Evolutionary conservation across 2,888 invertebrate genomes (phyloP).

Genomic region (Perizoma flavofasciatum): DNA sequence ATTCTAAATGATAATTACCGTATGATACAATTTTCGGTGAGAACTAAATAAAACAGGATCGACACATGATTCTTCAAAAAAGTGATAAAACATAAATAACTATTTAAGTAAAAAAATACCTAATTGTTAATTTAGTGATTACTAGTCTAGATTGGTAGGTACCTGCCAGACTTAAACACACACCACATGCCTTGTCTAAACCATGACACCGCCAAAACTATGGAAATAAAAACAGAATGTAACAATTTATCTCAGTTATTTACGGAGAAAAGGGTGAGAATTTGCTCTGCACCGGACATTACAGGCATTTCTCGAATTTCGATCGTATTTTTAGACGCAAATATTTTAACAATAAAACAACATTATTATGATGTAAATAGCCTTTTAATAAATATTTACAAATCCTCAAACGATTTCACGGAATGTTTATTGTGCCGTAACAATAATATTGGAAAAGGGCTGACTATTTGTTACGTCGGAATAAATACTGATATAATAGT

Average conservation of each 20-base stretch:
- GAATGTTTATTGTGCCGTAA: constrained; percentile 33
- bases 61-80: constrained; percentile 6
- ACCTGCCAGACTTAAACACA: constrained; percentile 5
- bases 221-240: too few relatives aligned
- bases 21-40: too few relatives aligned
- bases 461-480: constrained; percentile 29
- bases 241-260: not conserved
- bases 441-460: constrained; percentile 22
- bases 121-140: constrained; percentile 34
- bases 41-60: too few relatives aligned
- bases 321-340: constrained; percentile 60
- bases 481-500: constrained; percentile 33
- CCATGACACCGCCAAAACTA: not conserved
- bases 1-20: too few relatives aligned
- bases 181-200: constrained; percentile 2
- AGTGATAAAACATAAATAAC: constrained; percentile 24
- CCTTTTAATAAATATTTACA: constrained; percentile 59
- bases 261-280: too few relatives aligned
- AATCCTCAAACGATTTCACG: constrained; percentile 29
- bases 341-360: constrained; percentile 56
- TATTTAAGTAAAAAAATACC: constrained; percentile 42
- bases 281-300: too few relatives aligned
- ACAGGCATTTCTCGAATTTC: constrained; percentile 55
- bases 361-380: constrained; percentile 57
- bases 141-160: constrained; percentile 32